These are phyloP conservation scores for Leptosomus discolor DNA, from an alignment of 2,113 vertebrate species.

Conservation along the genomic window DNA sequence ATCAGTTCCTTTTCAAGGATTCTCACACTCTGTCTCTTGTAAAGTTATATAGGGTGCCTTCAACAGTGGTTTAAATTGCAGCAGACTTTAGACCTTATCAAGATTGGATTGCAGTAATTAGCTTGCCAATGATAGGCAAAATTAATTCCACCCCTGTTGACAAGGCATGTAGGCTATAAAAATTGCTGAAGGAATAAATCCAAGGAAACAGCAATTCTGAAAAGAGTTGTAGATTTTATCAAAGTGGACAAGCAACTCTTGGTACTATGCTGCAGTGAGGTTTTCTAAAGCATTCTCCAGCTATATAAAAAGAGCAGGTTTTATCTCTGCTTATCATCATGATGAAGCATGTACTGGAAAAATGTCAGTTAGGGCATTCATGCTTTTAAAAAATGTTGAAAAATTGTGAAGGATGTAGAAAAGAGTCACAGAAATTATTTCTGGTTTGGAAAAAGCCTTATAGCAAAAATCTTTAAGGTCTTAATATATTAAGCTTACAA, in stretches of 20 bases:
- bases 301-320: neutral
- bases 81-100: neutral
- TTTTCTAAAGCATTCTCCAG: neutral
- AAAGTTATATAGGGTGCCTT: neutral
- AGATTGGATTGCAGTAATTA: neutral
- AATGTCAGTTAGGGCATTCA: neutral
- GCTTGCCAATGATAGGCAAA: neutral
- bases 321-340: neutral
- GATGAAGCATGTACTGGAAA: neutral
- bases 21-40: neutral
- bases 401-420: neutral
- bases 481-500: neutral
- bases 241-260: neutral
- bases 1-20: neutral
- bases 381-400: neutral
- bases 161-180: neutral
- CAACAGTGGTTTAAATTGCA: neutral
- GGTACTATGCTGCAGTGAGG: neutral
- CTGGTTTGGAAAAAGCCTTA: neutral
- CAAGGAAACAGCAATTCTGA: neutral
- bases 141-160: neutral
- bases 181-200: neutral
- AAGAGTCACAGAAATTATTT: neutral
- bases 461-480: neutral
- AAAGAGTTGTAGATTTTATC: neutral